Base-by-base conservation (phyloP, 2,888 invertebrate species). In the Lasioglossum oenotherae region DNA sequence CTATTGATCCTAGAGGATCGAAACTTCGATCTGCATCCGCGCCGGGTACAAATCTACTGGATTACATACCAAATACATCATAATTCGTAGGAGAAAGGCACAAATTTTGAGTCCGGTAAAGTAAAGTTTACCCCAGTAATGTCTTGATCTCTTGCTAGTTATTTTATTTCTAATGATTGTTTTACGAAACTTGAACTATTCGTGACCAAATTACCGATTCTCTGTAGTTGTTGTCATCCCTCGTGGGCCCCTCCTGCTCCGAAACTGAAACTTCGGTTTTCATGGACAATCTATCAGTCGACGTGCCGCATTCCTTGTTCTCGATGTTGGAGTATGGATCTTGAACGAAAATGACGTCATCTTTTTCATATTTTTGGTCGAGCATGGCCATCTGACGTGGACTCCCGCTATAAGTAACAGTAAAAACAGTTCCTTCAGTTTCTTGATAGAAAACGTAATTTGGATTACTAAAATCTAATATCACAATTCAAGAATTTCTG, bases 281-380 rank as follows among this genome's bases (percentile, higher is more conserved):
- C 35, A 53, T 53, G 5, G 79, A 76, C 12, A 83, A 14, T n/a
- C 72, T 80, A 14, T 84, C 77, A 4, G 49, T 77, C 16, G 74
- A 67, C 0, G 82, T 84, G 0, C 75, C 49, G 2, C 77, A 77
- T 41, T 77, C 82, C 23, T 73, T 77, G 41, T 75, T 80, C 16
- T 80, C 82, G 0, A 53, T 12, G 38, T 53, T 77, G 0, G 41
- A 10, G 41, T 46, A 74, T 10, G 77, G 46, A 69, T 89, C 88
- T 4, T 85, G 79, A 1, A 85, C 31, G 35, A 86, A 74, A 23
- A 81, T 49, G 0, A 88, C 41, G 67, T 91, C 87, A 12, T 78
- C 64, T 44, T 77, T 87, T 10, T 82, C 78, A n/a, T 73, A 88
- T 67, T 85, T 86, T 1, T 76, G 57, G n/a, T 87, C 84, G 19